Evolutionary conservation across 2,113 vertebrate genomes (phyloP).

Genomic region (Xenopus tropicalis): DNA sequence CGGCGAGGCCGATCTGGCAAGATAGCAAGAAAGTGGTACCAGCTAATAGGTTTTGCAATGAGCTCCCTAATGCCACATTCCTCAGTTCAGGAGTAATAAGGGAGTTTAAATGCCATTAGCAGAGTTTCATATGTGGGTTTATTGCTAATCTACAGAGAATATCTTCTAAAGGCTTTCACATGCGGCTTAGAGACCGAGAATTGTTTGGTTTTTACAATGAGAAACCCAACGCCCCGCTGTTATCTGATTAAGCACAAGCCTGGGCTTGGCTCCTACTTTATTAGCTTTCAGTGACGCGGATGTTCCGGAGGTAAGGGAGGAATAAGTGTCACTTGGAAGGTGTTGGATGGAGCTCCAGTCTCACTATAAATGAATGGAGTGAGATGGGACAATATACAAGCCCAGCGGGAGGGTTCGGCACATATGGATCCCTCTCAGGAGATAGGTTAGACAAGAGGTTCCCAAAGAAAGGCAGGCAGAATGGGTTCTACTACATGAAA

Average conservation of each 20-base stretch:
- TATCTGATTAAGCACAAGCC: not conserved
- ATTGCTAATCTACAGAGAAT: not conserved
- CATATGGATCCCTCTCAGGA: too few relatives aligned
- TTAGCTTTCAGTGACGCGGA: too few relatives aligned
- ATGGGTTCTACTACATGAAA: too few relatives aligned
- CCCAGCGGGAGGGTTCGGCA: too few relatives aligned
- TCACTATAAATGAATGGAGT: not conserved
- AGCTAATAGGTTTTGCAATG: conserved; percentile 54
- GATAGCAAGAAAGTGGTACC: conserved; percentile 43
- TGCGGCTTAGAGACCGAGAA: not conserved
- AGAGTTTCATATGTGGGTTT: conserved; percentile 37
- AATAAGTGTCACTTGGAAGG: too few relatives aligned
- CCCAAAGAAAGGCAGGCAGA: too few relatives aligned
- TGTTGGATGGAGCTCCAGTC: not conserved
- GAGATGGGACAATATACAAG: too few relatives aligned
- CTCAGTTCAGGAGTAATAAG: conserved; percentile 47
- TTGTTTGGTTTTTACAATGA: not conserved
- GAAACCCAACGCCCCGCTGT: not conserved
- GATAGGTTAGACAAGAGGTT: too few relatives aligned
- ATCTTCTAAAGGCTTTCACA: not conserved
- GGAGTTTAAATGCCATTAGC: conserved; percentile 50
- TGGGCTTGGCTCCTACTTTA: not conserved
- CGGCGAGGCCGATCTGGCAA: conserved; percentile 54
- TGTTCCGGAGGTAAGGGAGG: too few relatives aligned
- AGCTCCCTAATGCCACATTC: conserved; percentile 55